Evolutionary conservation across 2,113 vertebrate species (phyloP), one percentile per base, ranked within the genome.

Genomic region (Halcyon senegalensis): DNA sequence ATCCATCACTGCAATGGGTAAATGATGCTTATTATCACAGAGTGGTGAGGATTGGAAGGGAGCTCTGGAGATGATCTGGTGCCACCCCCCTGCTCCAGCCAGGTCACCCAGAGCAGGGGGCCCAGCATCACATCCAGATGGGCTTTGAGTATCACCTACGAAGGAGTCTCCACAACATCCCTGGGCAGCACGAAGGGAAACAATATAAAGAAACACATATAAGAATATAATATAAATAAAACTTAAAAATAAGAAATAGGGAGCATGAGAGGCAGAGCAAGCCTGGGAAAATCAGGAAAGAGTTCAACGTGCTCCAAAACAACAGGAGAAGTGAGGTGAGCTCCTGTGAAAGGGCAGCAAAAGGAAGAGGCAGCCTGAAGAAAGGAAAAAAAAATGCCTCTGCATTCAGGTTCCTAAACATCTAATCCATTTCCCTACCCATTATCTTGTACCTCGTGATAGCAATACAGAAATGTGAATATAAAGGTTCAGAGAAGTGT

Each of bases 401-500:
- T 25, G 4, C 21, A 4, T 5, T 51, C 13, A 55, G 53, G 53
- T 15, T 87, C 31, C 19, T 11, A 46, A 56, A 3, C 2, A 33
- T 24, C 16, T 58, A 7, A 39, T 13, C 48, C 14, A 23, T 46
- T 51, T 64, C 60, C 31, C 25, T 62, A 15, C 30, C 28, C 27
- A 13, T 8, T 51, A 27, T 55, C 20, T 78, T n/a, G 2, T 33
- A 20, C 5, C 7, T 11, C 3, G 3, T 2, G 0, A 6, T 8
- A 87, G n/a, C 56, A 68, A 76, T 25, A 9, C n/a, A 68, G 28
- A 51, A 81, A 28, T 16, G 3, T 3, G 15, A 28, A 50, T 56
- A 19, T 8, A 37, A 37, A 77, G 37, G 2, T 13, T 51, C 24
- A 51, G 24, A 75, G 46, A 74, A 48, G 9, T 5, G 3, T 3